Conservation (phyloP, 2,113 vertebrate genomes). For the Phasianus colchicus region DNA sequence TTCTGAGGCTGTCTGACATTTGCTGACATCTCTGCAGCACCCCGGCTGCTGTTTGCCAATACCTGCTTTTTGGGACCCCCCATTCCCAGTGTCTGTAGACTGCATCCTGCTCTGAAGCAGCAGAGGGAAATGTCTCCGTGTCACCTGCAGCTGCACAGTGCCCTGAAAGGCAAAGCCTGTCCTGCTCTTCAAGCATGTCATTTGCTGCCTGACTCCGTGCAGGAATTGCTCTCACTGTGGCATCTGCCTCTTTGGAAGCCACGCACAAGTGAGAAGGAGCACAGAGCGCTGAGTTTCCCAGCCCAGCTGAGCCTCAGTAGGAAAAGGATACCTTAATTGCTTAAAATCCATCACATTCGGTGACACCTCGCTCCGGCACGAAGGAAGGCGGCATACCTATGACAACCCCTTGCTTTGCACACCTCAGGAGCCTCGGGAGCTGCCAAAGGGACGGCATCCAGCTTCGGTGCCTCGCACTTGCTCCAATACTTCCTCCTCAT, state of each 20-base stretch:
- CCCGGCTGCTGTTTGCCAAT: neutral
- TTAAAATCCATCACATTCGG: slow-evolving; percentile 3
- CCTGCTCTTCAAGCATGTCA: neutral
- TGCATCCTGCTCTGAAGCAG: accelerated
- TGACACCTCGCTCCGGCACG: neutral
- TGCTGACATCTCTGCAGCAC: neutral
- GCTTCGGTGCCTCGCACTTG: neutral
- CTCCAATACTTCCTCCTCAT: neutral
- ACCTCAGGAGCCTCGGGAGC: neutral
- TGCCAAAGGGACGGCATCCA: neutral
- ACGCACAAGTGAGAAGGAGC: neutral
- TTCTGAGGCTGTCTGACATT: neutral
- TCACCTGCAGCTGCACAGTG: accelerated
- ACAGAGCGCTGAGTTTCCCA: neutral
- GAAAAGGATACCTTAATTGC: neutral
- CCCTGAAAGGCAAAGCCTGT: neutral
- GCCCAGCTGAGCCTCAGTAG: neutral
- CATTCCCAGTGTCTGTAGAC: neutral
- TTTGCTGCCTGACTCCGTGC: accelerated
- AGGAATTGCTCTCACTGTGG: neutral
- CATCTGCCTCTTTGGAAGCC: neutral
- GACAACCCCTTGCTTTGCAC: neutral
- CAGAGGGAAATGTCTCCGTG: accelerated
- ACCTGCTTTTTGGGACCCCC: neutral
- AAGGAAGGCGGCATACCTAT: neutral